Evolutionary conservation across 2,113 vertebrate genomes (phyloP), one percentile per base, ranked within the genome.

Genomic region (Ptychochromis oligacanthus): DNA sequence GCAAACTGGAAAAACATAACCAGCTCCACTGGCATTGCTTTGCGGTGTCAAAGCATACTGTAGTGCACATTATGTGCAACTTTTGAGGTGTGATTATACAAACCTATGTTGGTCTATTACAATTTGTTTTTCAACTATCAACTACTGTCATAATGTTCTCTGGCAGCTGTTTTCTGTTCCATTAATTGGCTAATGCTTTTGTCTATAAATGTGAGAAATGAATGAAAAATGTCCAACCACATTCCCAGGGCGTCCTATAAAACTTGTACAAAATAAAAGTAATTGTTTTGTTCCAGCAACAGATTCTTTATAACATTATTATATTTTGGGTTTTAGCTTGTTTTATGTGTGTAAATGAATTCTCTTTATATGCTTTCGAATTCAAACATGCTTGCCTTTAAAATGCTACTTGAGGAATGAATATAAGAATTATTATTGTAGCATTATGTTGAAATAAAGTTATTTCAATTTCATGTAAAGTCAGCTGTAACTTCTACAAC

Each of bases 111-210:
- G 4, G 4, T n/a, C 67, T 54, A n/a, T n/a, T 28, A 18, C 26
- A 72, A 54, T 72, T 72, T 70, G 43, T 24, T 20, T 70, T 72
- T 72, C 26, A 34, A 52, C 31, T 72, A 52, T 34, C 17, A n/a
- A 54, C 52, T 20, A 0, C 8, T 31, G 18, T 54, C 26, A 54
- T 54, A 8, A 72, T n/a, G 6, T 55, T 52, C 13, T 28, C 52
- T 58, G 46, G 17, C 46, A 52, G 17, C 34, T 52, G 43, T 54
- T n/a, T 52, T 54, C 54, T 54, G 17, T 72, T 72, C 26, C 31
- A 49, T 72, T 54, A 72, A 72, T 54, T 72, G 67, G 67, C 26
- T 72, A 72, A 72, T n/a, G 20, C 17, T 34, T 72, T 72, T 54
- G 46, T 72, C 17, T 54, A 26, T 11, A 34, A 52, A 52, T 54